Evolutionary conservation across 2,888 invertebrate species (phyloP), one percentile per base, ranked within the genome.

Genomic region (Pristionchus fissidentatus): DNA sequence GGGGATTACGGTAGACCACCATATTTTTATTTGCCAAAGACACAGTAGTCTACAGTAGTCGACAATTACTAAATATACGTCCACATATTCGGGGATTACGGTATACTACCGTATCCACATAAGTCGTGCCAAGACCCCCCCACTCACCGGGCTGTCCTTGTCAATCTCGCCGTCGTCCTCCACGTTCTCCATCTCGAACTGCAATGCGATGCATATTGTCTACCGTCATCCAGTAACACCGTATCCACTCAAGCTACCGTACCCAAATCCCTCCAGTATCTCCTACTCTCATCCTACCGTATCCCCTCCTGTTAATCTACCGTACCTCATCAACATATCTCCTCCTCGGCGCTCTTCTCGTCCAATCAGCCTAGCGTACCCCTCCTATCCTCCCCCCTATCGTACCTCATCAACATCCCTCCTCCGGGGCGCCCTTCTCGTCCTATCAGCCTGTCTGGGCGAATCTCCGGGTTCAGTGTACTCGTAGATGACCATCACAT

Each of bases 81-180:
- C n/a, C n/a, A n/a, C n/a, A n/a, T n/a, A n/a, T n/a, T n/a, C n/a
- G n/a, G n/a, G n/a, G n/a, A n/a, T n/a, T n/a, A n/a, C n/a, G n/a
- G n/a, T n/a, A 32, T 2, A n/a, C 19, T 41, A 62, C 35, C 32
- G 62, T 62, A 62, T 8, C 62, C 46, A 26, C 29, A 3, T 26
- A 41, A 46, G 3, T 77, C 38, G 8, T 15, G 2, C 1, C 43
- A 19, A 73, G 41, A 73, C 1, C 41, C n/a, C n/a, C n/a, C n/a
- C 38, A 41, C 85, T 62, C 19, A 86, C 86, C 57, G 88, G 88
- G 43, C 83, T 82, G 70, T 87, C 87, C 60, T 87, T 87, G 66
- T 88, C 88, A 1, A 84, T 79, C 49, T 88, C 88, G 1, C 86
- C 87, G 78, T 88, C 88, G 41, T 88, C 87, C 41, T 86, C 84